phyloP scores from a whole-genome alignment of 2,113 vertebrate genomes.

The Chloropsis cyanopogon region DNA sequence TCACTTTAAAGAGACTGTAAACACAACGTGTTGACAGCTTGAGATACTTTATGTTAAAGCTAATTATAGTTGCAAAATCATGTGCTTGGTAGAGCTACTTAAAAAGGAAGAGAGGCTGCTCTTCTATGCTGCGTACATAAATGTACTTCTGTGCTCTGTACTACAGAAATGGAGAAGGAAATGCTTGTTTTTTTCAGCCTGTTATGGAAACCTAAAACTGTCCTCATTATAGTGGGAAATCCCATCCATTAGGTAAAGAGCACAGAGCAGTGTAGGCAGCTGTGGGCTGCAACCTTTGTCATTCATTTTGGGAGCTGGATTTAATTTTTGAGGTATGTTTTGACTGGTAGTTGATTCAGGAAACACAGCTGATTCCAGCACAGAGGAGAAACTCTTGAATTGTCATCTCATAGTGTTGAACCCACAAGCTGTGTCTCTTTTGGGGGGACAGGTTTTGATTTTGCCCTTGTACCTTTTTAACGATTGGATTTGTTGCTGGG shows the following conservation, averaged over 20 bases:
- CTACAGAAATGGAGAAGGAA: background rate
- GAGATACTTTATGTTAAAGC: background rate
- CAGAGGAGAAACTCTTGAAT: background rate
- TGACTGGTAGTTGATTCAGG: background rate
- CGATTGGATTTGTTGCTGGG: background rate
- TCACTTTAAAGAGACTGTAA: background rate
- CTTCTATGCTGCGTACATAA: background rate
- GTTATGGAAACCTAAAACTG: background rate
- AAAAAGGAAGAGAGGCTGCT: background rate
- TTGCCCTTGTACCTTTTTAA: background rate
- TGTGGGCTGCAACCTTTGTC: background rate
- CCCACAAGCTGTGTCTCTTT: background rate
- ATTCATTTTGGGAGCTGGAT: background rate
- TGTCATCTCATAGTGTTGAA: background rate
- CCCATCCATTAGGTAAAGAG: background rate
- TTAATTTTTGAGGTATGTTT: background rate
- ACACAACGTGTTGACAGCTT: background rate
- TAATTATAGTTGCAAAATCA: background rate
- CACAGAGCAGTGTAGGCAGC: accelerated
- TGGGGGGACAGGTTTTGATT: background rate
- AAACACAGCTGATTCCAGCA: background rate
- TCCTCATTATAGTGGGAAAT: background rate
- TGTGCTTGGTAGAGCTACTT: background rate
- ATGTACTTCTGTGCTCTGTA: background rate
- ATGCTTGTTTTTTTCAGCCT: background rate